A percentile compares a stretch with the other conserved stretches of the same genome.
Conservation (phyloP, 2,888 invertebrate genomes). For the Cacoxenus indagator region DNA sequence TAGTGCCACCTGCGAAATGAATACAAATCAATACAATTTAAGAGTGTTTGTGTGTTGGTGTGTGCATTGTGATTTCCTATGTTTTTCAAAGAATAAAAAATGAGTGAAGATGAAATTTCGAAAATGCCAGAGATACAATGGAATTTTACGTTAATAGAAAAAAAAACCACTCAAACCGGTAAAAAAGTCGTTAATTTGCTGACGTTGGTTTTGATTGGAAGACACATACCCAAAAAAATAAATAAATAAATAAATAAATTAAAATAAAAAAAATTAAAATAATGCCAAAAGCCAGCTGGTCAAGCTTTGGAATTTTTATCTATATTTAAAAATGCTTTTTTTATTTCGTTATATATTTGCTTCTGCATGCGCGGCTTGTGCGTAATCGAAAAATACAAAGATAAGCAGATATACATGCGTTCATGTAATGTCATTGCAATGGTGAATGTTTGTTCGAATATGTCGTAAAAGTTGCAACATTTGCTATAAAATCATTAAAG, state of each 20-base stretch:
- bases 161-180: neutral
- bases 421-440: neutral
- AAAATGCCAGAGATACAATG: neutral
- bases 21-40: neutral
- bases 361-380: neutral
- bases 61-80: neutral
- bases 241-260: neutral
- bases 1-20: neutral
- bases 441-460: neutral
- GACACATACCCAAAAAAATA: neutral
- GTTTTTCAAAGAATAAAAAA: neutral
- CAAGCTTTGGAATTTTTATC: conserved; percentile 1
- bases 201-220: neutral
- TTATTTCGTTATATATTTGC: neutral
- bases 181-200: neutral
- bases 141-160: neutral
- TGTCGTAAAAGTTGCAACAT: conserved; percentile 2
- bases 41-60: neutral
- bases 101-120: neutral
- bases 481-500: neutral
- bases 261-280: neutral
- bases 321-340: neutral
- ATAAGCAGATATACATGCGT: neutral
- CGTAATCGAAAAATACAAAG: neutral
- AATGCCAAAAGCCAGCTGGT: conserved; percentile 9